Evolutionary conservation across 2,888 invertebrate genomes (phyloP).

Genomic region (Steinernema hermaphroditum): DNA sequence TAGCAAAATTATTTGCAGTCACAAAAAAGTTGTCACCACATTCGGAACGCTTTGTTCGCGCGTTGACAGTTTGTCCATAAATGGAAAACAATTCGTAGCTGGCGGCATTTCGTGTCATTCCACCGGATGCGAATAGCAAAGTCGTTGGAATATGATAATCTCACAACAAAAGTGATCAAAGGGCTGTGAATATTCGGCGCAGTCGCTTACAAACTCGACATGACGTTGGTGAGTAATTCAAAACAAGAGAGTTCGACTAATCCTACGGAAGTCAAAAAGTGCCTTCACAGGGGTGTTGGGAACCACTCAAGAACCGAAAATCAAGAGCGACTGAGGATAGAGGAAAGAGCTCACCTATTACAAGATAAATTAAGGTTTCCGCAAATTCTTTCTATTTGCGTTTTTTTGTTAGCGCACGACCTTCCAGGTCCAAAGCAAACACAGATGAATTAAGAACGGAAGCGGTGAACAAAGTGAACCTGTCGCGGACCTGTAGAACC

Average conservation of each 20-base stretch:
- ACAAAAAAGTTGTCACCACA: too few relatives aligned
- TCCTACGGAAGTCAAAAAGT: neutral
- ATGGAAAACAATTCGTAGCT: neutral
- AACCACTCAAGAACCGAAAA: neutral
- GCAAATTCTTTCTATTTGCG: conserved; percentile 6
- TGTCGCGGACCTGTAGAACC: too few relatives aligned
- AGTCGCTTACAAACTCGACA: neutral
- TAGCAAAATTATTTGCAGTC: too few relatives aligned
- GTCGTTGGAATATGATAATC: neutral
- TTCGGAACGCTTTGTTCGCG: too few relatives aligned
- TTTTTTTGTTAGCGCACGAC: neutral
- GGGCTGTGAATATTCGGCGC: neutral
- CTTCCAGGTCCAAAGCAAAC: neutral
- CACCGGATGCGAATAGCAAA: neutral
- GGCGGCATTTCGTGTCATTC: neutral
- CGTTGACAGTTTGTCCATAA: neutral
- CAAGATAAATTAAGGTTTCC: conserved; percentile 5
- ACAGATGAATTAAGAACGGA: neutral
- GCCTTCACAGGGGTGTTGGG: neutral
- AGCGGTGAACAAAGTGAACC: neutral
- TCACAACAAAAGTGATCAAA: neutral
- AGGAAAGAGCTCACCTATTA: neutral
- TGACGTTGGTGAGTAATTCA: neutral
- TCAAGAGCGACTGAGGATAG: too few relatives aligned
- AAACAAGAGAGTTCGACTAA: neutral